Evolutionary conservation across 2,113 vertebrate genomes (phyloP).

Genomic region (Struthidea cinerea): DNA sequence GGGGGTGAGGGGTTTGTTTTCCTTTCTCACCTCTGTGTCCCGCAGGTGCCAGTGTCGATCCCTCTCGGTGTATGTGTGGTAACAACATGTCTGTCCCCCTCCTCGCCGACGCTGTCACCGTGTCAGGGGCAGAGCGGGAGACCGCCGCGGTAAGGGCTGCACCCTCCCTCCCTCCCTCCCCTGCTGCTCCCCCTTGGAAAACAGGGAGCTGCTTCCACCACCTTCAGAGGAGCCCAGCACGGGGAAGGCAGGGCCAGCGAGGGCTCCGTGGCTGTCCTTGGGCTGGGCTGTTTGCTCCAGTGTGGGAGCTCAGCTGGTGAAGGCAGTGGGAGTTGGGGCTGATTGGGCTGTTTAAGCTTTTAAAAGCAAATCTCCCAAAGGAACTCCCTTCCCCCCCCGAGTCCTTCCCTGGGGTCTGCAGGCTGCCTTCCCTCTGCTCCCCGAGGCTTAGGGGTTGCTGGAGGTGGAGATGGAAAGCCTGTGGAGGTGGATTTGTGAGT

Average conservation of each 20-base stretch:
- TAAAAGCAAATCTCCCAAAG: background rate
- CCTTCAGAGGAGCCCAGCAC: background rate
- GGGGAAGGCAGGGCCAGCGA: background rate
- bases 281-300: background rate
- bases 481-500: background rate
- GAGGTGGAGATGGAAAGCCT: background rate
- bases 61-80: conserved; percentile 96
- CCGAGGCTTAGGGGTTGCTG: background rate
- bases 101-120: conserved; percentile 93
- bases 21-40: background rate
- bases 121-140: conserved; percentile 94
- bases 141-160: conserved; percentile 88
- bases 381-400: background rate
- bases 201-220: accelerated
- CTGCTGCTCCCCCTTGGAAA: background rate
- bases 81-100: conserved; percentile 99
- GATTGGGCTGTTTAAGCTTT: background rate
- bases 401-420: background rate
- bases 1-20: background rate
- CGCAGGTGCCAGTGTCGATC: conserved; percentile 71
- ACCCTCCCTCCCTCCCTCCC: background rate
- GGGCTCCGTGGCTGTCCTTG: background rate
- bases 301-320: accelerated
- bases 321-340: background rate
- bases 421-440: background rate